Evolutionary conservation across 2,113 vertebrate genomes (phyloP), one percentile per base, ranked within the genome.

Genomic region (Carollia perspicillata): DNA sequence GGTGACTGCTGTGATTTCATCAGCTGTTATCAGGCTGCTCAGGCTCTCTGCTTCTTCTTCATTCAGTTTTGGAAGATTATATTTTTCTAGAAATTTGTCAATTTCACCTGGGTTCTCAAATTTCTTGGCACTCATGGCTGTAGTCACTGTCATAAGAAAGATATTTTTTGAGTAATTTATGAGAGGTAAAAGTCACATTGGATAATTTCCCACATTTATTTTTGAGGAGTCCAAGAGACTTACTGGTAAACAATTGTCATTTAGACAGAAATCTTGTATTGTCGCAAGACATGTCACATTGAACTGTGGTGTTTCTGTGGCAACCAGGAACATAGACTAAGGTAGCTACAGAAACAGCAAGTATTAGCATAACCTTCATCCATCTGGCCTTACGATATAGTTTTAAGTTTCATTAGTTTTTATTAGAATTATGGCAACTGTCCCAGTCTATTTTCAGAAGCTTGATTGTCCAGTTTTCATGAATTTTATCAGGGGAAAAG

Each of bases 351-450:
- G 69, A 84, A 97, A 44, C 18, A 86, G 26, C 5, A 93, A 23
- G 1, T 68, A 37, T 77, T 72, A 90, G 90, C 65, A 55, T 7
- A 86, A 40, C 51, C 23, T 53, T 23, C 68, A 18, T 20, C 17
- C 9, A 49, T 89, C 10, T 96, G 47, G 18, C 86, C 44, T 86
- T 4, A 1, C 13, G 8, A 96, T 28, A 80, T 26, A 94, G 37
- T 95, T 95, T 69, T 85, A 97, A 94, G 8, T 87, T 97, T 63
- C 11, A 86, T 93, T 95, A 90, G 10, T 17, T 91, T 92, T 96
- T 95, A 72, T 88, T 98, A 94, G 2, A 63, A 87, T 87, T 96
- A 78, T 72, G 87, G 95, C 28, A 94, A 92, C 22, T 83, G 7
- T 87, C 12, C 37, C 2, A 68, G 0, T 84, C 68, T 95, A 78